Percentiles rank a stretch among this genome's conserved stretches.
Conservation (phyloP, 2,888 invertebrate species). For the Chloromyia formosa region DNA sequence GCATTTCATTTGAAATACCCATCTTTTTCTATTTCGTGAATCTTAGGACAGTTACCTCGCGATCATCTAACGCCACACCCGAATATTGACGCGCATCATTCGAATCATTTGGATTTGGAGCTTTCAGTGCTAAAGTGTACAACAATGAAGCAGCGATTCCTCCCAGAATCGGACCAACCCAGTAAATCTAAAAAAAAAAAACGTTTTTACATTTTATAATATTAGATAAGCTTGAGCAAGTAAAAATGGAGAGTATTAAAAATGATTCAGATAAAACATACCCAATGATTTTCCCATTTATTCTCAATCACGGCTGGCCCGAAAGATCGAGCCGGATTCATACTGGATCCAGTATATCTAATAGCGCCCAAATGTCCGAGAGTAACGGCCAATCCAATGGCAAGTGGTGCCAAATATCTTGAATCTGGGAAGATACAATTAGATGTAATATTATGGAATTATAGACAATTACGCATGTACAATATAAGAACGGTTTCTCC, state of each 20-base stretch:
- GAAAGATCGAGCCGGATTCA: constrained; percentile 92
- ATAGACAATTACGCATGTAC: too few relatives aligned
- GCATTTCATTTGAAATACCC: too few relatives aligned
- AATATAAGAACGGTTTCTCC: too few relatives aligned
- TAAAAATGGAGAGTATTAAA: too few relatives aligned
- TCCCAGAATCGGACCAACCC: constrained; percentile 87
- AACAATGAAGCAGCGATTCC: constrained; percentile 80
- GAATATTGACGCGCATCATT: constrained; percentile 27
- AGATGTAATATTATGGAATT: not conserved
- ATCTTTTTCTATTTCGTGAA: constrained; percentile 11
- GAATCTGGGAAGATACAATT: constrained; percentile 67
- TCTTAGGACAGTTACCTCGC: constrained; percentile 30
- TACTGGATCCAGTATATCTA: constrained; percentile 85
- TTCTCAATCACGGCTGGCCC: constrained; percentile 85
- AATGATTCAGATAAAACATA: too few relatives aligned
- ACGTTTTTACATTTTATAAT: not conserved
- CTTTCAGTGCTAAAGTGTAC: constrained; percentile 74
- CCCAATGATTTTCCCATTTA: constrained; percentile 84
- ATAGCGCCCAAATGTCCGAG: constrained; percentile 86
- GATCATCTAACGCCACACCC: constrained; percentile 25
- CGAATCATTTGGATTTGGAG: constrained; percentile 55
- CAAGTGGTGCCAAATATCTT: constrained; percentile 82
- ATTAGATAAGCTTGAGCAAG: too few relatives aligned
- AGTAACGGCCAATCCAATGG: constrained; percentile 87
- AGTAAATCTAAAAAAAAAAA: constrained; percentile 72